Evolutionary conservation across 2,113 vertebrate species (phyloP), one percentile per base, ranked within the genome.

Genomic region (Strigops habroptila): DNA sequence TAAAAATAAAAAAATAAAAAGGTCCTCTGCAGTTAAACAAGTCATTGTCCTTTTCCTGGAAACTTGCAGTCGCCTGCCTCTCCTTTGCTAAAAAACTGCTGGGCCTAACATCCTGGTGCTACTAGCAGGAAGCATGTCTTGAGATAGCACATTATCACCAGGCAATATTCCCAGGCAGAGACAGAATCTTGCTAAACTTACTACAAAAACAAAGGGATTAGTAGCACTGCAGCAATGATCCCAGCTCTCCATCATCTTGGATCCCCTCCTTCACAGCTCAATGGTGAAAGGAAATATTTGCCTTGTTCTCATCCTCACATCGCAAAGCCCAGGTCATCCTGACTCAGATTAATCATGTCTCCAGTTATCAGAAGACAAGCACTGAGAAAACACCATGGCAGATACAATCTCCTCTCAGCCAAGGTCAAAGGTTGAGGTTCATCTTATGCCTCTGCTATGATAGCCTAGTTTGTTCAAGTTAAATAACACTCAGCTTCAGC

Each of bases 351-450:
- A 77, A 59, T 70, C 23, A 7, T 9, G 13, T 73, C 86, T 92
- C 83, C 30, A 43, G 73, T 80, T 93, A 91, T 49, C 83, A 89
- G 44, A 87, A 93, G 65, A 82, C 84, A 83, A 86, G 82, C 59
- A 49, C 39, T 57, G 48, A 67, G 82, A 85, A 90, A 83, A 28
- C 3, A 14, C 64, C 1, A 0, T 5, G 9, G 62, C 74, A 93
- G 52, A 65, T 35, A 18, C 25, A 51, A 68, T 44, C 88, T 81
- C 81, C 76, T 70, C 65, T 64, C 51, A 78, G 63, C 33, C 76
- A 51, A 60, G 39, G 81, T 19, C 82, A 77, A 84, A 95, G 82
- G 92, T 91, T 90, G 81, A 91, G 88, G 85, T 75, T 57, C 83
- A 65, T 80, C 84, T 59, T 46, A 43, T 1, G 31, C 80, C 83